Base-by-base conservation (phyloP, 1,140 invertebrate species). In the Plutomurus gul region DNA sequence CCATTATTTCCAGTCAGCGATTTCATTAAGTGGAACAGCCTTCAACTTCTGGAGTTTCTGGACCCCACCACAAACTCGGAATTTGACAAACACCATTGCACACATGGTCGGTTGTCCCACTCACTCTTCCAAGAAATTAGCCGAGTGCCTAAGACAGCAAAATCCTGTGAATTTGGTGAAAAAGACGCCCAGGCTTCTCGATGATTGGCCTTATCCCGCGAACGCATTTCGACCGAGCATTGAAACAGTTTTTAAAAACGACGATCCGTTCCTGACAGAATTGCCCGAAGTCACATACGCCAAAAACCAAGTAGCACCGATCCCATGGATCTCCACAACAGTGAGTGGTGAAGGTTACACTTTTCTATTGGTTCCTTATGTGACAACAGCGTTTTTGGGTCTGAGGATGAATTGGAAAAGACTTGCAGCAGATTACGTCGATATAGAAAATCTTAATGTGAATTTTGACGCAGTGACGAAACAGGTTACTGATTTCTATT, bases 41-140 rank as follows among this genome's bases (percentile, higher is more conserved):
- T 81, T 83, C 30, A 75, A 79, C 10, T 75, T 77, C 43, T 81
- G 79, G 79, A 75, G 71, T n/a, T 20, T 83, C 30, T 49, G 49
- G 18, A 73, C 70, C 6, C 76, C 40, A 43, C n/a, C 30, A 30
- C 39, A 81, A 43, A 37, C 82, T 3, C 22, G 65, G 27, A 72
- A 71, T 37, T 20, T 78, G 1, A 76, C 73, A 22, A 73, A 79
- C 16, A 18, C 33, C 33, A 39, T 81, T 18, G 82, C 82, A 0
- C 43, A 79, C n/a, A 39, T 79, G 20, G 13, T 76, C 7, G 56
- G 60, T 6, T 83, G 82, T 65, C 82, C 82, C 6, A 37, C 13
- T 5, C 22, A 30, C 25, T 20, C 40, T 36, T 40, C 40, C 13
- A 60, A 46, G 8, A 37, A 43, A 37, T 27, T 81, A 2, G 37